Evolutionary conservation across 2,888 invertebrate genomes (phyloP), one percentile per base, ranked within the genome.

Genomic region (Agriopis aurantiaria): DNA sequence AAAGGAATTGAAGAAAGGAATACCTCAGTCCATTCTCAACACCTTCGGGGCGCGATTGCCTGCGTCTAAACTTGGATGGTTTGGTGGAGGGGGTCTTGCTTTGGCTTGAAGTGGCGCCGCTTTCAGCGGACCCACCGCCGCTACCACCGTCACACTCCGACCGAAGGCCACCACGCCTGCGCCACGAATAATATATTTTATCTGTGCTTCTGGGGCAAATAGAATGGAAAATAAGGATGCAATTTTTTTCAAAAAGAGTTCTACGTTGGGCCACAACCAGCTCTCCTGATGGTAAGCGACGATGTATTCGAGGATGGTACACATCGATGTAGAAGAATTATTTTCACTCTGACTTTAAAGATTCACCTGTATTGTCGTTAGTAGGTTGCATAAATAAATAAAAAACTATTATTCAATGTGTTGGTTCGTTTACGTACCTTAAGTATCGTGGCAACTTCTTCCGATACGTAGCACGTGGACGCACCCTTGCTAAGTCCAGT

Each of bases 141-240:
- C 93, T 93, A 10, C 91, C 93, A 8, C 89, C 93, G 56, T 93
- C 93, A 72, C 90, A 91, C 71, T 92, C 92, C 5, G 92, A 91
- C 43, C 90, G 86, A 12, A 87, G 72, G 33, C 62, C 62, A 62
- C 62, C 52, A 66, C 90, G 86, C 74, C 93, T 93, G 74, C 8
- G 46, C 14, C 45, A 59, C 12, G 45, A 43, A 69, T 40, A 52
- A 7, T 51, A 43, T n/a, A 33, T 45, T 52, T 43, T 40, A 14
- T 41, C 8, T 58, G 23, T 33, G 11, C 43, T 56, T 55, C n/a
- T 33, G 46, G 46, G 11, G 33, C 3, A 40, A 40, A 33, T 33
- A 40, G 40, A 55, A 40, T 40, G 40, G 40, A 4, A 40, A 11
- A 46, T n/a, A n/a, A n/a, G 12, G 46, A 10, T 5, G 46, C 10